Evolutionary conservation across 1,140 invertebrate genomes (phyloP), one percentile per base, ranked within the genome.

Genomic region (Pseudomyrmex sp.): DNA sequence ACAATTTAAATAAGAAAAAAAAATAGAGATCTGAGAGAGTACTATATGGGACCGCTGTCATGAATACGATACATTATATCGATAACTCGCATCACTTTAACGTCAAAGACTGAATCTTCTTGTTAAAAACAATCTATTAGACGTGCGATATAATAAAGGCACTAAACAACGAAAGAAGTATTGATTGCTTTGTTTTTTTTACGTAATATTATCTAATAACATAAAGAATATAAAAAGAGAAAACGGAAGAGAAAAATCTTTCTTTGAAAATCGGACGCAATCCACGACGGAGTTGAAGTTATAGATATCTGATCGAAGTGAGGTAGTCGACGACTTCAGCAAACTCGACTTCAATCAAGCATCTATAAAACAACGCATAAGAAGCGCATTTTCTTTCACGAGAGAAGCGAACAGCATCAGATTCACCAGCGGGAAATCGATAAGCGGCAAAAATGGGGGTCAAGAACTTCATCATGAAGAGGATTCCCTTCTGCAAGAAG

Each of bases 401-500:
- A n/a, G 26, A 70, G 2, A 7, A 48, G 7, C 2, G 15, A 61
- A 9, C 26, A 5, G 44, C 5, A 15, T 61, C 9, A 2, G 44
- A 46, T 44, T 1, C 4, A 10, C 23, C 23, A 1, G 23, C 13
- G n/a, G 18, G 13, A 82, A 10, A 62, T 44, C 63, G 20, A 58
- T 3, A 10, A 68, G 18, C 20, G 1, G 10, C 50, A 48, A 90
- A 88, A 74, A 93, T 93, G 93, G 93, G 93, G 26, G 89, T 93
- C 70, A 93, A 93, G 82, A 93, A 89, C 82, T 93, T 93, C 44
- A 90, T 93, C 23, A 92, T 92, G 90, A 93, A 93, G 52, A 84
- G 91, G 65, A 90, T 93, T 72, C 92, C 91, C 2, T 93, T 93
- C 63, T 93, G 90, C 88, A 93, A 92, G 35, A 35, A 35, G 73